Conservation (phyloP, 1,140 invertebrate genomes). For the Scaptomyza montana region DNA sequence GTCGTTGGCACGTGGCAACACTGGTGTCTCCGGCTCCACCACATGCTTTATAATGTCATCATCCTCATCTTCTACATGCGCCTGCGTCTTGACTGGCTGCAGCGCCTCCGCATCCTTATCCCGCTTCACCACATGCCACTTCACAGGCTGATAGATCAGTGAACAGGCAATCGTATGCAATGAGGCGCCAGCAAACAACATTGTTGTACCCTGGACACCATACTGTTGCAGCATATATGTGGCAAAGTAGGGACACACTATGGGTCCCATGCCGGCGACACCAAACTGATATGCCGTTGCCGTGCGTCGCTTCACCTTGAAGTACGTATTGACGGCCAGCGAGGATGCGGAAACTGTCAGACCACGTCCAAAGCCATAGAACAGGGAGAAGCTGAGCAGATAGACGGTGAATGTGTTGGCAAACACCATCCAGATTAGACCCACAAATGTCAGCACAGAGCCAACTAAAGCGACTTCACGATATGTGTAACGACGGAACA, state of each 20-base stretch:
- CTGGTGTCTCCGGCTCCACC: slow-evolving; percentile 86
- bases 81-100: slow-evolving; percentile 36
- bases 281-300: slow-evolving; percentile 86
- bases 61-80: slow-evolving; percentile 59
- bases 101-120: slow-evolving; percentile 72
- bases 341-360: slow-evolving; percentile 86
- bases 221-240: slow-evolving; percentile 85
- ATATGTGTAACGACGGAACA: slow-evolving; percentile 87
- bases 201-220: slow-evolving; percentile 85
- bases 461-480: slow-evolving; percentile 86
- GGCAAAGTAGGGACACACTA: slow-evolving; percentile 85
- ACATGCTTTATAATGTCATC: slow-evolving; percentile 82
- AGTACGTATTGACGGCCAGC: slow-evolving; percentile 86
- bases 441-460: slow-evolving; percentile 85
- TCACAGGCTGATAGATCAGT: slow-evolving; percentile 87
- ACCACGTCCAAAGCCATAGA: slow-evolving; percentile 86
- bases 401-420: slow-evolving; percentile 86
- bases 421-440: slow-evolving; percentile 86
- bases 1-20: slow-evolving; percentile 87
- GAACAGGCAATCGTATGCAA: slow-evolving; percentile 86
- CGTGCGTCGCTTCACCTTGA: slow-evolving; percentile 85
- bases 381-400: slow-evolving; percentile 86
- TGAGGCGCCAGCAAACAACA: slow-evolving; percentile 86
- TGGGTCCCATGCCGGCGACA: slow-evolving; percentile 86
- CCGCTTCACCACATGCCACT: slow-evolving; percentile 86